phyloP scores from a whole-genome alignment of 2,113 vertebrate genomes.

The Microcebus tavaratra region DNA sequence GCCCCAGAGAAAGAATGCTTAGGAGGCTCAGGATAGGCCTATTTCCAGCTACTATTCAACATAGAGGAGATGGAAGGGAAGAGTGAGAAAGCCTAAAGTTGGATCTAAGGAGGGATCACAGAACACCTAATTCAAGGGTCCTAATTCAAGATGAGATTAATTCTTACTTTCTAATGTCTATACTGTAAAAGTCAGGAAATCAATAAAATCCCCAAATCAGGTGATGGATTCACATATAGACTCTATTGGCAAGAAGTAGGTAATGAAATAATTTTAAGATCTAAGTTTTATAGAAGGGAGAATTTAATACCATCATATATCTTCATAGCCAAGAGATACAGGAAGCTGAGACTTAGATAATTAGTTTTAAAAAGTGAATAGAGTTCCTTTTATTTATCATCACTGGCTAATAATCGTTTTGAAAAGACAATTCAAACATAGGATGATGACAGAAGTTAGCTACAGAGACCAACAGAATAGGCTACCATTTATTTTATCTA shows the following conservation, averaged over 20 bases:
- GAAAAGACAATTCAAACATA: not conserved
- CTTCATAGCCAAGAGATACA: not conserved
- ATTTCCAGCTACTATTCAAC: too few species aligned
- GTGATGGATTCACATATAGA: accelerated
- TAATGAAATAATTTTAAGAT: not conserved
- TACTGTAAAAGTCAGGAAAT: not conserved
- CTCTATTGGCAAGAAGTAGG: not conserved
- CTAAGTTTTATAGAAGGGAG: not conserved
- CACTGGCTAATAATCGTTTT: not conserved
- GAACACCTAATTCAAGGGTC: not conserved
- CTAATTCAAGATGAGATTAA: not conserved
- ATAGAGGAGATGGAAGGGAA: not conserved
- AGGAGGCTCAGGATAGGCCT: not conserved
- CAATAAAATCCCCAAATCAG: not conserved
- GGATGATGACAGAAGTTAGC: not conserved
- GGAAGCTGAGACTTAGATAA: not conserved
- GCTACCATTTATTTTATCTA: not conserved
- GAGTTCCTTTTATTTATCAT: not conserved
- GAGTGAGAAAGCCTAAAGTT: not conserved
- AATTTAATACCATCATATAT: not conserved
- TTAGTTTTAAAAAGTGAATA: not conserved
- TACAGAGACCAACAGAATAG: not conserved
- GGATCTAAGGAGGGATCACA: not conserved
- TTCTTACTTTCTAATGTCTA: not conserved
- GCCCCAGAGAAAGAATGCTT: not conserved